Percentiles rank a stretch among this genome's conserved stretches.
Evolutionary conservation across 2,888 invertebrate species (phyloP).

Genomic region (Laspeyria flexula): DNA sequence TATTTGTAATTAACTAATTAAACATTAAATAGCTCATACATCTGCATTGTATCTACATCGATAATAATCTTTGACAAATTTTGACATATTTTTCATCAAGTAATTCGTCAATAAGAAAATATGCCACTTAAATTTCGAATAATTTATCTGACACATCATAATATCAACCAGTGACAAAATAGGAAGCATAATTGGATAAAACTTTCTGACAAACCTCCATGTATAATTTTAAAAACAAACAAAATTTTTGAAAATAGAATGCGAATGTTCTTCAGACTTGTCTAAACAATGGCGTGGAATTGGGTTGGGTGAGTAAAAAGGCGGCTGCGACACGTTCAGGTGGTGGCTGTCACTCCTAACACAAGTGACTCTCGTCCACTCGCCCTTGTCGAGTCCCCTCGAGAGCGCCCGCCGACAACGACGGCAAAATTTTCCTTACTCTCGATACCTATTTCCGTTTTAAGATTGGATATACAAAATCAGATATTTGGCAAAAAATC

Average conservation of each 20-base stretch:
- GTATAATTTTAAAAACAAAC: slow-evolving; percentile 6
- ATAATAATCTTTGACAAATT: too few species aligned
- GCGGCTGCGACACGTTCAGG: slow-evolving; percentile 64
- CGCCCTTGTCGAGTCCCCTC: slow-evolving; percentile 56
- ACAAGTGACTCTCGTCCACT: slow-evolving; percentile 51
- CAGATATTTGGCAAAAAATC: slow-evolving; percentile 12
- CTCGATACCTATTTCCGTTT: slow-evolving; percentile 48
- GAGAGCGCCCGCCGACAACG: slow-evolving; percentile 59
- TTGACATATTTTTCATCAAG: too few species aligned
- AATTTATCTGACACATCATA: too few species aligned
- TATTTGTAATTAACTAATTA: too few species aligned
- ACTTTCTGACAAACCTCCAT: too few species aligned
- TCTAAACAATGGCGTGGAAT: slow-evolving; percentile 63
- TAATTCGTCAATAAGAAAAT: too few species aligned
- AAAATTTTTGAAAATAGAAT: slow-evolving; percentile 41
- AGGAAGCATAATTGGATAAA: too few species aligned
- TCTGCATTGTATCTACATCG: too few species aligned
- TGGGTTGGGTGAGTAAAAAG: slow-evolving; percentile 57
- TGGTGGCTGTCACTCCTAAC: slow-evolving; percentile 53
- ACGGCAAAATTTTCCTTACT: slow-evolving; percentile 57
- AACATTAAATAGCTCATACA: too few species aligned
- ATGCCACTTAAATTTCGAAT: too few species aligned
- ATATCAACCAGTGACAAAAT: too few species aligned
- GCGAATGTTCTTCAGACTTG: slow-evolving; percentile 37
- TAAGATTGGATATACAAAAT: slow-evolving; percentile 35